Evolutionary conservation across 2,888 invertebrate species (phyloP), one percentile per base, ranked within the genome.

Genomic region (Diarsia rubi): DNA sequence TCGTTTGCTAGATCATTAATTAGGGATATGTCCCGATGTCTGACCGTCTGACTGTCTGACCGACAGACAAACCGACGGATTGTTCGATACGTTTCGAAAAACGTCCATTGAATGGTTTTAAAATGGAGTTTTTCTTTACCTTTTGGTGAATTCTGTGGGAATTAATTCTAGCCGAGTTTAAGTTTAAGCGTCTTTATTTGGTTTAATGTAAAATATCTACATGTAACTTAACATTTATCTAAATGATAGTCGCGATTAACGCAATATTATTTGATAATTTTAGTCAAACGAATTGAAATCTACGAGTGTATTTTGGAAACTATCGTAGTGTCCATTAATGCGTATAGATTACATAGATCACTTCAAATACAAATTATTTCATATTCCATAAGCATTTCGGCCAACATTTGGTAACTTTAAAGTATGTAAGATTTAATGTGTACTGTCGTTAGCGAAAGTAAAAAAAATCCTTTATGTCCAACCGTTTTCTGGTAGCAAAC

Each of bases 1-100:
- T 90, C 92, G 87, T 91, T 91, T 90, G 91, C 92, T 89, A 87
- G 89, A 89, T 93, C 94, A 94, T 95, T 95, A 94, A 95, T 95
- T 95, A 95, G 93, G 94, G 92, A 93, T 88, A 85, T 84, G 84
- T 87, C 86, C 57, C 70, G 87, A 84, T 87, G 86, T 90, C 89
- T 87, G 90, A 85, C 90, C 81, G 89, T 88, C 88, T 87, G 90
- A 85, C 90, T 81, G 88, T 88, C 86, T 84, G 85, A 88, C 86
- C 75, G 74, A 76, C 81, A 85, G 79, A 82, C 79, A 73, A 62
- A 76, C 78, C 85, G 82, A 86, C 80, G 85, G 88, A 88, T 88
- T 88, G 84, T 86, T 85, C 69, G 64, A 72, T 77, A 75, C 69
- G 74, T 79, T 72, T 80, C 72, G 75, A 86, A 82, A 83, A 86